Conservation (phyloP, 1,140 invertebrate species). For the Apis dorsata region DNA sequence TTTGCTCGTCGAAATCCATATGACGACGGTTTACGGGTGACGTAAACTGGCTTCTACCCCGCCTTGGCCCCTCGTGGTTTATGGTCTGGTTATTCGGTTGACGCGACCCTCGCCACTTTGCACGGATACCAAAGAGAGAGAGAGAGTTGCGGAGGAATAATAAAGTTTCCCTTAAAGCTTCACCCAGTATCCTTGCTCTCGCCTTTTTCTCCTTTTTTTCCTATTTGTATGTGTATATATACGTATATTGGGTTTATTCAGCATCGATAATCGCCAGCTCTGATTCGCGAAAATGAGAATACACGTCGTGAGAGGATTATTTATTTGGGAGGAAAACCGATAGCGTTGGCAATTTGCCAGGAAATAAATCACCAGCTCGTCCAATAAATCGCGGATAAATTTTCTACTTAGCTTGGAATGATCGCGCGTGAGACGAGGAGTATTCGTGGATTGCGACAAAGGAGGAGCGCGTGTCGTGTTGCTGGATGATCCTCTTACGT, state of each 20-base stretch:
- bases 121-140: conserved; percentile 33
- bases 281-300: neutral
- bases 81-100: conserved; percentile 65
- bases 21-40: conserved; percentile 68
- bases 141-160: conserved; percentile 42
- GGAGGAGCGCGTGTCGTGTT: neutral
- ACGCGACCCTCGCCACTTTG: conserved; percentile 61
- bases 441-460: too few species aligned
- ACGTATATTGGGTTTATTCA: too few species aligned
- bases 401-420: neutral
- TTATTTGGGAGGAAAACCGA: neutral
- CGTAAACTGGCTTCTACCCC: conserved; percentile 56
- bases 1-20: conserved; percentile 70
- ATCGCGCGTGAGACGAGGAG: neutral
- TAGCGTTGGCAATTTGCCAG: conserved; percentile 28
- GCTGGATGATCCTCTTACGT: conserved; percentile 45
- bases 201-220: neutral
- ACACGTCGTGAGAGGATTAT: neutral
- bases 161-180: conserved; percentile 46
- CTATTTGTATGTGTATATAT: too few species aligned
- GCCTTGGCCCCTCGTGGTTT: conserved; percentile 56
- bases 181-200: conserved; percentile 34
- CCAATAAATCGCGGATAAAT: conserved; percentile 26
- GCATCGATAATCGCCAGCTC: neutral
- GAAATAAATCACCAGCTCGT: neutral